phyloP scores from a whole-genome alignment of 1,140 invertebrate genomes.

The Gonioctena quinquepunctata region DNA sequence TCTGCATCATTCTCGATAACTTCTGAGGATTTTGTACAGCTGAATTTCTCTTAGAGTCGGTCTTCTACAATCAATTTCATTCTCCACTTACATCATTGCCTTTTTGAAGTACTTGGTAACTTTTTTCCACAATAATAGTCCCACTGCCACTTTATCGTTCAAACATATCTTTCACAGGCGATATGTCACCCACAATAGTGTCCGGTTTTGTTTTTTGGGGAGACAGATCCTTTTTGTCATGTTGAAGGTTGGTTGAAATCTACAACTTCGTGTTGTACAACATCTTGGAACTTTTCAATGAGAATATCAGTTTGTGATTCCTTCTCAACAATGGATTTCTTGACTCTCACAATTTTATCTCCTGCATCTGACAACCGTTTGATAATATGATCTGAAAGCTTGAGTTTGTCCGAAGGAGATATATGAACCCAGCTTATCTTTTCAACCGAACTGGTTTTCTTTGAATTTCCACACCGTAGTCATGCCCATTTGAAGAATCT shows the following conservation, averaged over 20 bases:
- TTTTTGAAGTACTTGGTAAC: too few species aligned
- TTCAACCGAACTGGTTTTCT: slow-evolving; percentile 37
- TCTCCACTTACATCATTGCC: too few species aligned
- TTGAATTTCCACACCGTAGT: slow-evolving; percentile 29
- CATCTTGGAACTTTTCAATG: background rate
- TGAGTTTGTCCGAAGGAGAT: slow-evolving; percentile 38
- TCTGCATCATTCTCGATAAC: background rate
- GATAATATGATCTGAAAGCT: slow-evolving; percentile 42
- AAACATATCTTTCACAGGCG: too few species aligned
- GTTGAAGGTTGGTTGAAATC: background rate
- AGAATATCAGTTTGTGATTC: background rate
- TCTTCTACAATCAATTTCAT: too few species aligned
- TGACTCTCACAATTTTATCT: background rate
- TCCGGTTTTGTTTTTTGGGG: too few species aligned
- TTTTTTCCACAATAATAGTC: too few species aligned
- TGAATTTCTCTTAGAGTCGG: too few species aligned
- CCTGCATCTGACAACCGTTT: slow-evolving; percentile 31
- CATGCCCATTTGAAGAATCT: slow-evolving; percentile 23
- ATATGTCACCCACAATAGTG: too few species aligned
- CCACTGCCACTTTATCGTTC: too few species aligned
- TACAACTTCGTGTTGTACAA: background rate
- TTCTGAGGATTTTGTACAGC: too few species aligned
- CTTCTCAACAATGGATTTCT: background rate
- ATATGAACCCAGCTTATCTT: slow-evolving; percentile 33
- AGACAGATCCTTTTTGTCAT: too few species aligned